Conservation (phyloP, 2,113 vertebrate genomes). For the Zapornia atra region DNA sequence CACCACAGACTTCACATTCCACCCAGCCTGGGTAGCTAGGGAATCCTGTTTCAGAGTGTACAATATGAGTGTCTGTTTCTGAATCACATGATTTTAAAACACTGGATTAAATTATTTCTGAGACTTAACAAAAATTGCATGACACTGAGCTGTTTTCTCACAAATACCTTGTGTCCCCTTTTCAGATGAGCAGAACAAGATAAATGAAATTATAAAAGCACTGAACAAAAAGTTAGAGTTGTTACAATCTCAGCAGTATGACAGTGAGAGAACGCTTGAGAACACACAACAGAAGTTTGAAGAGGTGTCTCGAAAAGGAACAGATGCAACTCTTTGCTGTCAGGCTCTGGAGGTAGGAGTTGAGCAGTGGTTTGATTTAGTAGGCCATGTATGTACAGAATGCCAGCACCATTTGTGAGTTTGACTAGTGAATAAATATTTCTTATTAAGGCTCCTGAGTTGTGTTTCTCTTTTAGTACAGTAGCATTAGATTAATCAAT, state of each 20-base stretch:
- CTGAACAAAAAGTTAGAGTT: slow-evolving; percentile 69
- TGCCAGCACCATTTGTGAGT: not conserved
- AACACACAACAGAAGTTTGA: slow-evolving; percentile 71
- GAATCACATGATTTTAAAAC: not conserved
- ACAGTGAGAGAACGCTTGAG: slow-evolving; percentile 55
- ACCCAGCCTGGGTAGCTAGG: not conserved
- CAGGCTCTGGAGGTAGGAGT: slow-evolving; percentile 76
- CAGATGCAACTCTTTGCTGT: slow-evolving; percentile 58
- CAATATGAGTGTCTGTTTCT: not conserved
- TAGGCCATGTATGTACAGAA: not conserved
- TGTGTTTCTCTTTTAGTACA: not conserved
- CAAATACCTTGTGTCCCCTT: not conserved
- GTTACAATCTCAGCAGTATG: slow-evolving; percentile 67
- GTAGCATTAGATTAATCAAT: not conserved
- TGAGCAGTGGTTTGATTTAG: not conserved
- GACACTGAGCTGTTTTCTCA: not conserved
- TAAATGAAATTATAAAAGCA: slow-evolving; percentile 73
- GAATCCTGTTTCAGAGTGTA: not conserved
- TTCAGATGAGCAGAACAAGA: slow-evolving; percentile 77
- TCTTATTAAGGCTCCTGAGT: not conserved
- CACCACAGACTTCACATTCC: not conserved
- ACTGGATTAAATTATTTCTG: not conserved
- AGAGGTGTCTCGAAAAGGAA: slow-evolving; percentile 68
- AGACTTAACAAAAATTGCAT: not conserved
- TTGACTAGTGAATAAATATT: not conserved